Evolutionary conservation across 2,797 vertebrate species (phyloP).

Genomic region (Diglossa cyanea): DNA sequence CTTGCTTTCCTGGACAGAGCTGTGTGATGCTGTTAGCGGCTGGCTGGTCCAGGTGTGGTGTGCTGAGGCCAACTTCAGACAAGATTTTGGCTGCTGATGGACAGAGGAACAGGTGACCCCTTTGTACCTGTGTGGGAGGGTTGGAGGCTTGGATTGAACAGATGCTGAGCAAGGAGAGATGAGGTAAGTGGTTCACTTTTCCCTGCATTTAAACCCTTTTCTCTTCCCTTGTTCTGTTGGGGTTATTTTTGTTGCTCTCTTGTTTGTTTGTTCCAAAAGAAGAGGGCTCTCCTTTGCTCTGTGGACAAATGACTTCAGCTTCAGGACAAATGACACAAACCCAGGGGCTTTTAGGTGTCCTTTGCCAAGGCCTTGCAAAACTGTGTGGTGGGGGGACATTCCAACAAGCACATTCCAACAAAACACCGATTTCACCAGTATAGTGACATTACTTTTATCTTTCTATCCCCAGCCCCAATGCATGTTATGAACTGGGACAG

Average conservation of each 20-base stretch:
- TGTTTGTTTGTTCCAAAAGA: background rate
- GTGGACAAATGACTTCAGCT: background rate
- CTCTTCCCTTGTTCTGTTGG: background rate
- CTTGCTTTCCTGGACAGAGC: background rate
- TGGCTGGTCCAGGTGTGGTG: background rate
- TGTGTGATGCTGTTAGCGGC: background rate
- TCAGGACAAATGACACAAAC: background rate
- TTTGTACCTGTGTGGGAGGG: background rate
- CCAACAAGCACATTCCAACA: background rate
- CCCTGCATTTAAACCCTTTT: background rate
- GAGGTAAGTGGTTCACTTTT: background rate
- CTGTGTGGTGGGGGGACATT: background rate
- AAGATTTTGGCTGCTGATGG: background rate
- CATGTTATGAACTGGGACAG: background rate
- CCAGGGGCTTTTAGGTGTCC: background rate
- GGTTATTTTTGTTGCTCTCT: background rate
- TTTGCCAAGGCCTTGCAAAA: background rate
- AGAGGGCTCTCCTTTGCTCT: background rate
- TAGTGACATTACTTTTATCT: background rate
- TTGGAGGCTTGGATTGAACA: background rate
- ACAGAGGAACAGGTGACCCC: background rate
- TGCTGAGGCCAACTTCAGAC: background rate
- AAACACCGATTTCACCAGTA: background rate
- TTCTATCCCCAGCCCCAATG: background rate
- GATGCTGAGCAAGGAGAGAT: background rate